Base-by-base conservation (phyloP, 2,113 vertebrate genomes). In the Myodes glareolus region DNA sequence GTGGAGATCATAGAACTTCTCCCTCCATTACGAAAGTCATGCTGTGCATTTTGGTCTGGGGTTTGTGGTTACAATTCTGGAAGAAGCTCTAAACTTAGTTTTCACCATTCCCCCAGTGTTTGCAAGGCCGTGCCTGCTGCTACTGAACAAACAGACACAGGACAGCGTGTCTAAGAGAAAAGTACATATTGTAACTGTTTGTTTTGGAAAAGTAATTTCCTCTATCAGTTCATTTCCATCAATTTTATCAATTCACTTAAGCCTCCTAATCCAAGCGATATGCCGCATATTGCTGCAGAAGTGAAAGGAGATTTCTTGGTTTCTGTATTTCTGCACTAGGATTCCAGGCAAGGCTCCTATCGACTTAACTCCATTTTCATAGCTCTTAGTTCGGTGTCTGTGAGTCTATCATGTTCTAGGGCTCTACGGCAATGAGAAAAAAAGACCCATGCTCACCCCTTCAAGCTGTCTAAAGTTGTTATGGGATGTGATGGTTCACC, bases 161-260 rank as follows among this genome's bases (percentile, higher is more conserved):
- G 17, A 65, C n/a, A 25, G 45, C 76, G 25, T 3, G 58, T 78
- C 94, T 92, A 90, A 88, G 90, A 94, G 92, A 47, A 97, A 92
- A 94, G 96, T 90, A 92, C 85, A 95, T 86, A 94, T 13, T 72
- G 81, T 58, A 92, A 82, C 72, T 82, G 84, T 88, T 95, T 88
- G 70, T 52, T 95, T 96, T 86, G 90, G 92, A 93, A 95, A 97
- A 97, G 95, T 90, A 82, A 94, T 94, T 97, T 97, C 80, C 80
- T 88, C 78, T 92, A 81, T 93, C 78, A 63, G 92, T 94, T 96
- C 91, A 93, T 96, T 94, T 91, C 88, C 88, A 90, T 91, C 96
- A 78, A 63, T 88, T 96, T 88, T 73, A 96, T 92, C 94, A 89
- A 70, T 89, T 94, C 94, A 25, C 63, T 58, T 95, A 88, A 96